A percentile compares a stretch with the other conserved stretches of the same genome.
These are phyloP conservation scores for Hyaena hyaena DNA, from an alignment of 2,113 vertebrate genomes.

Conservation along the genomic window DNA sequence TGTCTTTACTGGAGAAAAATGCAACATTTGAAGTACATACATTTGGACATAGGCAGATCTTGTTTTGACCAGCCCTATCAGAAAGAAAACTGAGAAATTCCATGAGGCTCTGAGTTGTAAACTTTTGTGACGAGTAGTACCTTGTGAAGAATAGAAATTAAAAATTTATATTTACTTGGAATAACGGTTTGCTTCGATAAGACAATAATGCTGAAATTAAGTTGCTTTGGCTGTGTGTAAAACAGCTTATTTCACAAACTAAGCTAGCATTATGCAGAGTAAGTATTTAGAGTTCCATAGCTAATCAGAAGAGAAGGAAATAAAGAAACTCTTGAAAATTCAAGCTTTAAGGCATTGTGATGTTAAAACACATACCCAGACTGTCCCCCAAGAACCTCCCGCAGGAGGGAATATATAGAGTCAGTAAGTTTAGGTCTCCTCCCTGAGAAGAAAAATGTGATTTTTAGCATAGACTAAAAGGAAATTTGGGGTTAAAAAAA, in stretches of 20 bases:
- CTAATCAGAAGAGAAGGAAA: neutral
- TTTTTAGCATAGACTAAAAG: neutral
- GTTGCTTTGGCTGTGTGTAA: neutral
- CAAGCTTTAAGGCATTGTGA: neutral
- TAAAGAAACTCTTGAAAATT: conserved; percentile 30
- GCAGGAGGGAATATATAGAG: neutral
- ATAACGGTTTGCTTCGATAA: neutral
- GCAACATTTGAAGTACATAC: neutral
- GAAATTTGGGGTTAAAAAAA: neutral
- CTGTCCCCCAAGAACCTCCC: rapidly evolving
- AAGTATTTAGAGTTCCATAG: neutral
- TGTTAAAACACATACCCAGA: neutral
- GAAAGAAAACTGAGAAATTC: neutral
- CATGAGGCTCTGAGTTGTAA: neutral
- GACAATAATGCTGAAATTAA: neutral
- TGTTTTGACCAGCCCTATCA: neutral
- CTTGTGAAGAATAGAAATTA: neutral
- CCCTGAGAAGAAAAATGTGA: neutral
- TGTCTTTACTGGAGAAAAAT: neutral
- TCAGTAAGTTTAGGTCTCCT: neutral
- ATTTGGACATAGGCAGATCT: neutral
- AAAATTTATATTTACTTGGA: neutral
- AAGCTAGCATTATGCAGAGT: neutral
- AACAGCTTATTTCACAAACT: neutral
- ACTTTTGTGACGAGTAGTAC: neutral